phyloP scores from a whole-genome alignment of 2,797 vertebrate species.

The Catamblyrhynchus diadema region DNA sequence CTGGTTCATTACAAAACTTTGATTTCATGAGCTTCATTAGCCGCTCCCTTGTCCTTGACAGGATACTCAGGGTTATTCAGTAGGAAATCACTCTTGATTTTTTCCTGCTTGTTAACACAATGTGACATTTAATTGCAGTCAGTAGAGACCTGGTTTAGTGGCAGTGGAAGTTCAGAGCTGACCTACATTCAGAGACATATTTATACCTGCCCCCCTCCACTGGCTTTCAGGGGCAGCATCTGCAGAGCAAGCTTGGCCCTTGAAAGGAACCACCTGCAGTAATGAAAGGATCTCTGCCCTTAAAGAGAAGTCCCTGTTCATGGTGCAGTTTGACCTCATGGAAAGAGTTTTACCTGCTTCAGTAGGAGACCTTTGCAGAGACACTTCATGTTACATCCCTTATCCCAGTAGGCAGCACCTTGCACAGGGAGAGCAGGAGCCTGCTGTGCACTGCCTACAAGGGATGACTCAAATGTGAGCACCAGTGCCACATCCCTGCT shows the following conservation, averaged over 20 bases:
- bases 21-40: slow-evolving; percentile 34
- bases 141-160: not conserved
- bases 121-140: slow-evolving; percentile 35
- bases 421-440: not conserved
- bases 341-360: not conserved
- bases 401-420: not conserved
- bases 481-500: not conserved
- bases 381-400: accelerated
- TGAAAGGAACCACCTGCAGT: not conserved
- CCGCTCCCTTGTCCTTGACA: not conserved
- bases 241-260: not conserved
- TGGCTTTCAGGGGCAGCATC: not conserved
- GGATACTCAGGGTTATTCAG: not conserved
- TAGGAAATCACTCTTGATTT: not conserved
- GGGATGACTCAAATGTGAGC: accelerated
- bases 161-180: slow-evolving; percentile 11
- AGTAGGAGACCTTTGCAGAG: not conserved
- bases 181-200: slow-evolving; percentile 8
- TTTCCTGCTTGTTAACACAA: slow-evolving; percentile 27
- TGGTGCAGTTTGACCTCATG: accelerated
- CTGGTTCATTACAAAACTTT: slow-evolving; percentile 7
- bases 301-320: not conserved
- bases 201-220: not conserved
- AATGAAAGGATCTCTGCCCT: not conserved
- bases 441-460: not conserved